Conservation (phyloP, 2,113 vertebrate genomes). For the Rissa tridactyla region DNA sequence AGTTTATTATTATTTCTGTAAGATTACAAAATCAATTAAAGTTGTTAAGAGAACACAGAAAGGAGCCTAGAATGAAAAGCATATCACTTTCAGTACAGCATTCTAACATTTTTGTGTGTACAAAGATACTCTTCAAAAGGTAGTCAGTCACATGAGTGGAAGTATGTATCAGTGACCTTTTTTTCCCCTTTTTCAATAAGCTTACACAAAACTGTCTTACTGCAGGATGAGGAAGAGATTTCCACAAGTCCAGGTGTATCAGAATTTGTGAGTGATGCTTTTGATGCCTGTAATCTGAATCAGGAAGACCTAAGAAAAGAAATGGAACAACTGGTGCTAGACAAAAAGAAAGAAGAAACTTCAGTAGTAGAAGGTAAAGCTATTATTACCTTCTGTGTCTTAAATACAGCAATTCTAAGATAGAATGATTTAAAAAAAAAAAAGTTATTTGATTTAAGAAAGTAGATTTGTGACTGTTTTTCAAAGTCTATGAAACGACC, state of each 20-base stretch:
- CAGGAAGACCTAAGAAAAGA: conserved; percentile 95
- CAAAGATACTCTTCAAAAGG: neutral
- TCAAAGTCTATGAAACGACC: neutral
- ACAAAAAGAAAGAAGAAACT: conserved; percentile 82
- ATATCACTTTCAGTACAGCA: neutral
- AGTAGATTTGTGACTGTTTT: neutral
- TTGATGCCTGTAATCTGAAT: conserved; percentile 85
- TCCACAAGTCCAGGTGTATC: conserved; percentile 94
- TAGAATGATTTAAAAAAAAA: neutral
- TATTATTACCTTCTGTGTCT: neutral
- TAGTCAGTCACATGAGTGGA: neutral
- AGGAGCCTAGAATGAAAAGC: neutral
- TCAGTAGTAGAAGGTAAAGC: conserved; percentile 78
- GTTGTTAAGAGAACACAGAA: neutral
- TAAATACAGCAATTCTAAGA: neutral
- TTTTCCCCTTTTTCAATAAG: neutral
- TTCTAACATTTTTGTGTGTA: neutral
- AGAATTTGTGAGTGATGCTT: conserved; percentile 97
- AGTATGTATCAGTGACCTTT: neutral
- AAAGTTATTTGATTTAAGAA: neutral
- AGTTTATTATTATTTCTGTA: neutral
- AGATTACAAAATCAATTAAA: neutral
- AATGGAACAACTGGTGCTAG: conserved; percentile 95
- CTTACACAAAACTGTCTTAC: neutral
- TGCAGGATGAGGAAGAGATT: conserved; percentile 91